A percentile compares a stretch with the other conserved stretches of the same genome.
phyloP scores from a whole-genome alignment of 2,888 invertebrate species.

The Luperina testacea region DNA sequence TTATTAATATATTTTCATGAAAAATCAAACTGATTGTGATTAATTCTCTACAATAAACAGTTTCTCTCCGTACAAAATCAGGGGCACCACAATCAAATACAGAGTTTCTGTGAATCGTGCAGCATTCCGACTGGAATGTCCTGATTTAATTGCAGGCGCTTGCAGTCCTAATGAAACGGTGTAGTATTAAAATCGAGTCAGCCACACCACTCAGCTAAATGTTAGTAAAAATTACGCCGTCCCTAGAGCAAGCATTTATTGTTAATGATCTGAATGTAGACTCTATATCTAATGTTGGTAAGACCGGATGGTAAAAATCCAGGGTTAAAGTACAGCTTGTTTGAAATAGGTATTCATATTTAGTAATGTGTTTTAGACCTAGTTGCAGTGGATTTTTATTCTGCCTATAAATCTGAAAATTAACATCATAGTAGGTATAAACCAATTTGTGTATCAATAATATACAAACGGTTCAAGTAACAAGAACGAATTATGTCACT shows the following conservation, averaged over 20 bases:
- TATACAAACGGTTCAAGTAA: background rate
- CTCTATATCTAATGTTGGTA: background rate
- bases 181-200: conserved; percentile 74
- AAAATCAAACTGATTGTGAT: too few relatives aligned
- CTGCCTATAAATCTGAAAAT: background rate
- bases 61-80: background rate
- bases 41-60: background rate
- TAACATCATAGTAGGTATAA: background rate
- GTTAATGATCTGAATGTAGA: background rate
- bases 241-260: conserved; percentile 17
- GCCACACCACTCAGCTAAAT: conserved; percentile 63
- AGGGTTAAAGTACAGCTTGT: background rate
- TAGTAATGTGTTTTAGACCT: background rate
- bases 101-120: conserved; percentile 13
- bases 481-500: too few relatives aligned
- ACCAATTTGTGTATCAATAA: background rate
- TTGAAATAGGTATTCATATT: background rate
- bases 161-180: conserved; percentile 65
- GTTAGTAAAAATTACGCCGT: conserved; percentile 67
- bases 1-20: background rate
- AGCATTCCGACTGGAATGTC: conserved; percentile 25
- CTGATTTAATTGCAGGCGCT: conserved; percentile 64
- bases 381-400: background rate
- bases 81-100: conserved; percentile 11
- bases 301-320: background rate